Percentiles rank a stretch among this genome's conserved stretches.
Evolutionary conservation across 2,113 vertebrate genomes (phyloP).

Genomic region (Protobothrops mucrosquamatus): DNA sequence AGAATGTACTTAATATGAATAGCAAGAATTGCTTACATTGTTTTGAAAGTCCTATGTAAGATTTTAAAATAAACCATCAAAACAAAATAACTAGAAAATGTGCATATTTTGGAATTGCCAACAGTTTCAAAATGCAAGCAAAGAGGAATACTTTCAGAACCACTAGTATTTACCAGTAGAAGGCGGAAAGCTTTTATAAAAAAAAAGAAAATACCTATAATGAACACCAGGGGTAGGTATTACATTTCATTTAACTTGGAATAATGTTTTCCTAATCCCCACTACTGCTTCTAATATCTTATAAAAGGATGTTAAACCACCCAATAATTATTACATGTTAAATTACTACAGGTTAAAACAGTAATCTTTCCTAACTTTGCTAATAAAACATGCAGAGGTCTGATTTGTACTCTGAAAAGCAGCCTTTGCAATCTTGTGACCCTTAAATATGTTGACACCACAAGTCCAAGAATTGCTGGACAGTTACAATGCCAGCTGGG

Average conservation of each 20-base stretch:
- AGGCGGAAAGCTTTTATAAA: too few species aligned
- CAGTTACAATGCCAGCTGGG: background rate
- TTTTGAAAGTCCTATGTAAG: background rate
- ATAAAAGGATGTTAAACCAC: background rate
- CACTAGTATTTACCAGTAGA: background rate
- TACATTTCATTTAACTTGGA: background rate
- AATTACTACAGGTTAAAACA: background rate
- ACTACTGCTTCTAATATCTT: background rate
- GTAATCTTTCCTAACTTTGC: background rate
- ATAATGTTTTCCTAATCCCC: background rate
- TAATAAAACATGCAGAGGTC: background rate
- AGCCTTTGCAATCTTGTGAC: background rate
- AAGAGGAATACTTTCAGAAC: background rate
- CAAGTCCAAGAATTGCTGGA: background rate
- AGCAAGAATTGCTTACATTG: background rate
- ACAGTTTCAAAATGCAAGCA: background rate
- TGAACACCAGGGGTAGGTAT: constrained; percentile 12
- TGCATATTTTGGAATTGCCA: background rate
- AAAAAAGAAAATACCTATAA: background rate
- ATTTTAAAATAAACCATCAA: background rate
- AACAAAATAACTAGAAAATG: background rate
- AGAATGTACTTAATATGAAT: background rate
- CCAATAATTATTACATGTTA: background rate
- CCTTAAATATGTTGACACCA: background rate
- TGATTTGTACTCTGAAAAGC: background rate